phyloP scores from a whole-genome alignment of 2,888 invertebrate genomes.

The Drosophila heteroneura region DNA sequence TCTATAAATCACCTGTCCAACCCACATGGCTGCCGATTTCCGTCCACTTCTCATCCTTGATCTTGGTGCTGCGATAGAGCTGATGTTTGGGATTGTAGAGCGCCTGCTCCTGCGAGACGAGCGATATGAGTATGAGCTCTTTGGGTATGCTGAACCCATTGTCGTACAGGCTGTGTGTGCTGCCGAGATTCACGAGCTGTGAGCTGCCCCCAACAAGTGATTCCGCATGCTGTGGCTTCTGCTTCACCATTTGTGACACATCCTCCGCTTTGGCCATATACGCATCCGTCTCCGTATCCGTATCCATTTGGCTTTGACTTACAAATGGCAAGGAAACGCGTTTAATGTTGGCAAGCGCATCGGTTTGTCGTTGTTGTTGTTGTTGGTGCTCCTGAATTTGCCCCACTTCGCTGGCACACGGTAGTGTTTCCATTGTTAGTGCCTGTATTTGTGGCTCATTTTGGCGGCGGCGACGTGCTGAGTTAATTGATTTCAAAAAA shows the following conservation, averaged over 20 bases:
- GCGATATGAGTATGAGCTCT: conserved; percentile 78
- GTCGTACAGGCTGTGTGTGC: conserved; percentile 65
- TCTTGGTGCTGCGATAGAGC: conserved; percentile 78
- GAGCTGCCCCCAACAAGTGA: conserved; percentile 15
- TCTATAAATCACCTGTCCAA: conserved; percentile 77
- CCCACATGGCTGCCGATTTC: conserved; percentile 79
- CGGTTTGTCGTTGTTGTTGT: conserved; percentile 36
- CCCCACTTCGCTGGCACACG: conserved; percentile 47
- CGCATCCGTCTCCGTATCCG: conserved; percentile 20
- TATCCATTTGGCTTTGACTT: conserved; percentile 39
- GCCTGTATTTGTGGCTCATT: conserved; percentile 35
- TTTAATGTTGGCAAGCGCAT: conserved; percentile 39
- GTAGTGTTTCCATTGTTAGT: conserved; percentile 60
- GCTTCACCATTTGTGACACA: conserved; percentile 39
- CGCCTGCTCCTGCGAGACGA: conserved; percentile 81
- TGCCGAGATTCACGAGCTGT: conserved; percentile 68
- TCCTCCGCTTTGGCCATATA: conserved; percentile 29
- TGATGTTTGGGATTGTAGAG: conserved; percentile 83
- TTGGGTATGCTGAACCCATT: conserved; percentile 73
- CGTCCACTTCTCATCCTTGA: conserved; percentile 81
- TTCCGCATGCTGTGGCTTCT: conserved; percentile 45
- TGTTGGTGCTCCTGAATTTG: conserved; percentile 41
- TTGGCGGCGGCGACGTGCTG: conserved; percentile 25
- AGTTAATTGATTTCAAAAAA: conserved; percentile 34
- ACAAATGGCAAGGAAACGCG: conserved; percentile 47